Conservation (phyloP, 2,113 vertebrate species). For the Xenopus tropicalis region UCB_Xtro_10.0 CM004446.2:13064001-13064500, state of each 20-base stretch:
- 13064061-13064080: constrained; percentile 27
- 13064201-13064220: constrained; percentile 7
- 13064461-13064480: too few species aligned
- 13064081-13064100: constrained; percentile 20
- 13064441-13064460: too few species aligned
- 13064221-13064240: neutral
- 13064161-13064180: constrained; percentile 34
- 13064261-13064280: too few species aligned
- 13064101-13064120: constrained; percentile 20
- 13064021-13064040: neutral
- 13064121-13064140: neutral
- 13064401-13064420: too few species aligned
- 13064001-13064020: neutral
- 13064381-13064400: too few species aligned
- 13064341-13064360: too few species aligned
- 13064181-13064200: constrained; percentile 21
- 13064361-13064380: too few species aligned
- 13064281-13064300: too few species aligned
- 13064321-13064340: too few species aligned
- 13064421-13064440: too few species aligned
- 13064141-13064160: neutral
- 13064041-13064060: constrained; percentile 5
- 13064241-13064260: neutral
- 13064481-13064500: too few species aligned
- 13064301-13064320: too few species aligned